Evolutionary conservation across 1,140 invertebrate species (phyloP).

Genomic region (Bradysia coprophila): DNA sequence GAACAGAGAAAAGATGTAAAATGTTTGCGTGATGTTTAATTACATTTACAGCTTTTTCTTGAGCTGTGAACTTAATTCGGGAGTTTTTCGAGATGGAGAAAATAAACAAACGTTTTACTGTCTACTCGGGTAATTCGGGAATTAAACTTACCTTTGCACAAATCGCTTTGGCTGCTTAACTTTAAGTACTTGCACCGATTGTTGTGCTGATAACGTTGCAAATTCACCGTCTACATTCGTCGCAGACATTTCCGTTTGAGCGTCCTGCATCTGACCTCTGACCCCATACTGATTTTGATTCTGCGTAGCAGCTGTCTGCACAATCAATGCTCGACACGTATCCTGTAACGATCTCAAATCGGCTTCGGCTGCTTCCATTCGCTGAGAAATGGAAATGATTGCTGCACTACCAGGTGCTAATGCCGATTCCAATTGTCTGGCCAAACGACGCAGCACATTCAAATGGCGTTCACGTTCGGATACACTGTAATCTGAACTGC

Average conservation of each 20-base stretch:
- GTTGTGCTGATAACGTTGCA: neutral
- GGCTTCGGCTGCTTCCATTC: constrained; percentile 56
- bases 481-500: constrained; percentile 45
- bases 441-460: constrained; percentile 39
- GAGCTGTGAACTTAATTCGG: too few relatives aligned
- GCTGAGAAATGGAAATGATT: constrained; percentile 38
- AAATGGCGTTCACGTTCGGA: constrained; percentile 51
- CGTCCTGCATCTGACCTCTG: neutral
- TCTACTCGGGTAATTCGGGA: too few relatives aligned
- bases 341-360: constrained; percentile 58
- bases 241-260: neutral
- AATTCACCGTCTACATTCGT: neutral
- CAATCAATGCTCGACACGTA: constrained; percentile 54
- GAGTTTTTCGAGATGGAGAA: too few relatives aligned
- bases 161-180: too few relatives aligned
- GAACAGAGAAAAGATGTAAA: too few relatives aligned
- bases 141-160: too few relatives aligned
- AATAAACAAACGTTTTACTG: too few relatives aligned
- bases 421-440: constrained; percentile 42
- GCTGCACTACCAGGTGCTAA: constrained; percentile 43
- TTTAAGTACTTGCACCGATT: too few relatives aligned
- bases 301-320: constrained; percentile 37
- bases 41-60: too few relatives aligned
- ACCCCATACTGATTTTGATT: too few relatives aligned
- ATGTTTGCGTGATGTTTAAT: too few relatives aligned